These are phyloP conservation scores for Coregonus sp. DNA, from an alignment of 2,797 vertebrate genomes.

Conservation along the genomic window DNA sequence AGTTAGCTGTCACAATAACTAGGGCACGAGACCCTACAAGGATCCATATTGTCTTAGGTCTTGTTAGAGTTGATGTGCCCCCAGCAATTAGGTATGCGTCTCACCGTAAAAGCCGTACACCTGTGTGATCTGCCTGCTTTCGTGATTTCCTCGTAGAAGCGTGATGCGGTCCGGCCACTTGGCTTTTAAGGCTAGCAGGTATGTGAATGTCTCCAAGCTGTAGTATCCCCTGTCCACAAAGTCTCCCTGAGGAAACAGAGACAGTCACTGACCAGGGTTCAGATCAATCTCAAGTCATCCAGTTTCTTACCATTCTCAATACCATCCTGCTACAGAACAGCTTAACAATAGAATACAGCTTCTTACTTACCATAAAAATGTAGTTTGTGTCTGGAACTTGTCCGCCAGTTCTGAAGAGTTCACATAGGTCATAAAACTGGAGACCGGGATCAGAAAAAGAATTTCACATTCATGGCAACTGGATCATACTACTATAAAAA, in stretches of 20 bases:
- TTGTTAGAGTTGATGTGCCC: neutral
- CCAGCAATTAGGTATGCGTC: neutral
- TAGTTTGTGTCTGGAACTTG: constrained; percentile 97
- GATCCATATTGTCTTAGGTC: neutral
- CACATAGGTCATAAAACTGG: constrained; percentile 94
- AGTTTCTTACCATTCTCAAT: neutral
- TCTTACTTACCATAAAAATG: constrained; percentile 90
- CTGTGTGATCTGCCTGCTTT: constrained; percentile 95
- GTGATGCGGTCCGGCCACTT: constrained; percentile 98
- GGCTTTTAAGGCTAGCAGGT: constrained; percentile 92
- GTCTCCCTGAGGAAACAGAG: constrained; percentile 80
- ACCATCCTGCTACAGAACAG: neutral
- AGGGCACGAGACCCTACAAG: neutral
- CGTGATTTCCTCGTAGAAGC: constrained; percentile 91
- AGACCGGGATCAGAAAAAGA: constrained; percentile 30
- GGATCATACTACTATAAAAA: neutral
- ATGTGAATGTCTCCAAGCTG: constrained; percentile 94
- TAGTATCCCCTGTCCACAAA: constrained; percentile 97
- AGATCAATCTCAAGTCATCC: neutral
- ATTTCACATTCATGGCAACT: neutral
- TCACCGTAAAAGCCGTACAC: constrained; percentile 87
- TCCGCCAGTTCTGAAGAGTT: constrained; percentile 94
- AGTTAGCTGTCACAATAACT: neutral
- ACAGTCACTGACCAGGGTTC: neutral
- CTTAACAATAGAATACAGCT: neutral